Percentiles rank a stretch among this genome's conserved stretches.
Evolutionary conservation across 2,797 vertebrate genomes (phyloP).

Genomic region (Hydrolagus colliei): DNA sequence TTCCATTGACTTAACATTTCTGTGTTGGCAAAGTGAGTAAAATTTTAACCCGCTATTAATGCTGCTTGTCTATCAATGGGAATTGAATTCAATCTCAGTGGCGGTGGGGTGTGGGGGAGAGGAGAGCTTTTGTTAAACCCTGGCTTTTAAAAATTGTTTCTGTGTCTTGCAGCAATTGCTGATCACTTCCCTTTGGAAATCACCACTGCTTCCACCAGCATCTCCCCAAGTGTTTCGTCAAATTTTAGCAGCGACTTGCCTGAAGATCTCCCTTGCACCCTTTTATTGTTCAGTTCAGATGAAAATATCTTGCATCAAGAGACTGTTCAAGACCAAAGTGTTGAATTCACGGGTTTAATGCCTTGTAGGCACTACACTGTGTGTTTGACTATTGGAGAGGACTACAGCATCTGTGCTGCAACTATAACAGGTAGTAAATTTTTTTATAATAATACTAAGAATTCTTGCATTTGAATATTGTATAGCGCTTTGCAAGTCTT

Average conservation of each 20-base stretch:
- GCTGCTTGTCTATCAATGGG: no score
- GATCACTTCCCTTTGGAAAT: slow-evolving; percentile 6
- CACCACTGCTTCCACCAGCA: neutral
- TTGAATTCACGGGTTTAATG: neutral
- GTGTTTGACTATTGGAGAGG: neutral
- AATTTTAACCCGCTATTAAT: no score
- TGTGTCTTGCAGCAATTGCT: neutral
- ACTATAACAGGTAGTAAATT: neutral
- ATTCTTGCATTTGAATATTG: no score
- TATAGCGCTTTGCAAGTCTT: no score
- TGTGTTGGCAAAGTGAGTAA: no score
- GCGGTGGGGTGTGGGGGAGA: no score
- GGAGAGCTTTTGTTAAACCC: neutral
- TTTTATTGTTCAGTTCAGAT: neutral
- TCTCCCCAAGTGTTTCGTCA: neutral
- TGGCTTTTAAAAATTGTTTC: neutral
- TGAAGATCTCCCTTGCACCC: neutral
- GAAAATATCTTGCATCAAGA: neutral
- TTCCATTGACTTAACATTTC: no score
- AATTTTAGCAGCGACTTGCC: neutral
- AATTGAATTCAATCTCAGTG: no score
- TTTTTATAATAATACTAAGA: neutral
- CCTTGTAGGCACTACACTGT: neutral
- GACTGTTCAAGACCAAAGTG: neutral
- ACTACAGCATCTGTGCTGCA: neutral